phyloP scores from a whole-genome alignment of 2,888 invertebrate genomes.

The Elmis aenea region DNA sequence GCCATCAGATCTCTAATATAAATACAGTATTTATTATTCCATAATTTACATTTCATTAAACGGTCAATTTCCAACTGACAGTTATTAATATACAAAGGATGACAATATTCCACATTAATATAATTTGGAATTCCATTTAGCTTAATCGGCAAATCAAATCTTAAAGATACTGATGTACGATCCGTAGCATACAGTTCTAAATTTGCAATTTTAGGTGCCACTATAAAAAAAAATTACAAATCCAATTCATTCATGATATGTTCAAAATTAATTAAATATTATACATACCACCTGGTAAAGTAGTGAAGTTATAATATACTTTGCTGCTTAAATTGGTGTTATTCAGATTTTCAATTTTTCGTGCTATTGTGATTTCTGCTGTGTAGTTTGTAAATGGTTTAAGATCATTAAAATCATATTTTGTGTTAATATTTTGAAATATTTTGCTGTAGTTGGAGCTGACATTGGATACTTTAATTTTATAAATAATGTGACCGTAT shows the following conservation, averaged over 20 bases:
- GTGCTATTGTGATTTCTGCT: constrained; percentile 29
- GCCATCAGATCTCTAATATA: constrained; percentile 30
- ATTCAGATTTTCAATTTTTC: constrained; percentile 17
- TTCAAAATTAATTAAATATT: neutral
- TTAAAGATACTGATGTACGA: constrained; percentile 29
- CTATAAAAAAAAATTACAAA: constrained; percentile 26
- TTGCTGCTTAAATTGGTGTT: constrained; percentile 15
- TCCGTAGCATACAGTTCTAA: constrained; percentile 39
- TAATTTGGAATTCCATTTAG: constrained; percentile 30
- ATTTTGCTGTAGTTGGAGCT: constrained; percentile 22
- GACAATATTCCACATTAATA: constrained; percentile 33
- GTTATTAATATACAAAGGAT: constrained; percentile 27
- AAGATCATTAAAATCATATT: constrained; percentile 29
- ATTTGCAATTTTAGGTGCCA: constrained; percentile 33
- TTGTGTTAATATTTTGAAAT: constrained; percentile 26
- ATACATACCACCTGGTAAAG: constrained; percentile 35
- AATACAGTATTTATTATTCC: constrained; percentile 36
- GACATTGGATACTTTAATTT: constrained; percentile 25
- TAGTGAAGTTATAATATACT: constrained; percentile 30
- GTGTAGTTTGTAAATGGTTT: constrained; percentile 34
- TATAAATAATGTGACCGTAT: constrained; percentile 34
- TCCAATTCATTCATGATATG: too few species aligned
- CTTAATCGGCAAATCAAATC: constrained; percentile 35
- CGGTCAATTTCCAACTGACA: constrained; percentile 27
- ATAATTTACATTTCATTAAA: constrained; percentile 34